Percentiles rank a stretch among this genome's conserved stretches.
Conservation (phyloP, 1,140 invertebrate species). For the Leptinotarsa undecemlineata region DNA sequence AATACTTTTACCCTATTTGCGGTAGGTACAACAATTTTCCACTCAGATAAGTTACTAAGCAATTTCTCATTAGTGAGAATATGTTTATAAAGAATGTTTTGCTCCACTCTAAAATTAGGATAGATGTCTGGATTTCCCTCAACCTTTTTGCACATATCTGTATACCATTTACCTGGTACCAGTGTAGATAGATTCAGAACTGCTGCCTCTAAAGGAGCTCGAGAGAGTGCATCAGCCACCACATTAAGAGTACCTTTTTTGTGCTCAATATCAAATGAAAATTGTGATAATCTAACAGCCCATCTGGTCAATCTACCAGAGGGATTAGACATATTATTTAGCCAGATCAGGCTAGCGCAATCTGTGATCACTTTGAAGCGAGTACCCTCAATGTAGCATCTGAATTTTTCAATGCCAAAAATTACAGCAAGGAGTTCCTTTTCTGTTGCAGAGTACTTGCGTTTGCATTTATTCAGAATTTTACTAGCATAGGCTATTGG, state of each 20-base stretch:
- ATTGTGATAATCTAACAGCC: slow-evolving; percentile 39
- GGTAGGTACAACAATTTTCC: slow-evolving; percentile 28
- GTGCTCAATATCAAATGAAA: slow-evolving; percentile 2
- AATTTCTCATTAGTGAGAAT: neutral
- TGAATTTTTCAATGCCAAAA: slow-evolving; percentile 31
- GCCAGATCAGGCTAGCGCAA: slow-evolving; percentile 56
- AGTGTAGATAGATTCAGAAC: neutral
- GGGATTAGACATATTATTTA: slow-evolving; percentile 54
- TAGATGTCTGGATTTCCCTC: slow-evolving; percentile 2
- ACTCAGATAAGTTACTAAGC: neutral
- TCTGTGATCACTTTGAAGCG: slow-evolving; percentile 58
- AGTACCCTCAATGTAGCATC: slow-evolving; percentile 53
- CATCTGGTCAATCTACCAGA: slow-evolving; percentile 55
- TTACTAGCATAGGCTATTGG: slow-evolving; percentile 47
- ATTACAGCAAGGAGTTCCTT: slow-evolving; percentile 56
- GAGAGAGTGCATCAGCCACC: slow-evolving; percentile 19
- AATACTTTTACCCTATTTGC: slow-evolving; percentile 11
- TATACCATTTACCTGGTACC: slow-evolving; percentile 7
- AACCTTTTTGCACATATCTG: slow-evolving; percentile 11
- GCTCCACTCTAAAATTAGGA: slow-evolving; percentile 15
- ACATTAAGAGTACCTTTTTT: neutral
- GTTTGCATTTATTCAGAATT: slow-evolving; percentile 50
- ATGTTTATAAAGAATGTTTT: slow-evolving; percentile 15
- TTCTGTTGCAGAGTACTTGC: slow-evolving; percentile 56
- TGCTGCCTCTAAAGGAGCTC: neutral